Evolutionary conservation across 2,797 vertebrate species (phyloP), one percentile per base, ranked within the genome.

Genomic region (Poliocrania exsul): DNA sequence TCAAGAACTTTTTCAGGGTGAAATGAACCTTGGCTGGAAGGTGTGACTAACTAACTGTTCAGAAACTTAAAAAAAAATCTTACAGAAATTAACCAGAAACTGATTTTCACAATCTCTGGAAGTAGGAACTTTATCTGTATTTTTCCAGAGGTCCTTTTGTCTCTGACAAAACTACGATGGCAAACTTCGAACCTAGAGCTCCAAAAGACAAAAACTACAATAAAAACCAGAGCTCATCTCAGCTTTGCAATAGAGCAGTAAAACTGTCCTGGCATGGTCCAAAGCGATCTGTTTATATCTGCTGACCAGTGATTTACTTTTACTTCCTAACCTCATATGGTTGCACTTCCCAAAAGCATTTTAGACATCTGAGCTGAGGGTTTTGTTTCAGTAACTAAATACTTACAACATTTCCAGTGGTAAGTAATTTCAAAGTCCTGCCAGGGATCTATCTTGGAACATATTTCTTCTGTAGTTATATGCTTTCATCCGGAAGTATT

Each of bases 331-430:
- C 93, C 80, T 96, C 93, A 93, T 93, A 51, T 19, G 23, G 69
- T 93, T 95, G 91, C 54, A 89, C 81, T 83, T 95, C 74, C 86
- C 90, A 88, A 94, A 95, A 88, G 92, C 92, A 97, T 96, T 85
- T 90, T 75, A 88, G 61, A 83, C 65, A 96, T 95, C 72, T 83
- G 89, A 95, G 79, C 91, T 57, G 72, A 79, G 89, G 93, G 54
- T 97, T 95, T 96, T 96, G 75, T 95, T 97, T 97, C 96, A 90
- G 69, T 81, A 86, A 56, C 92, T 86, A 61, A 93, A 97, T 95
- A 54, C 81, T 93, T 88, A 71, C 67, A 89, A 44, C 57, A 1
- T 86, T 96, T 93, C 62, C 51, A 92, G 61, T 23, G 65, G 61
- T 85, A 94, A 95, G 81, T 89, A 95, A 94, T 96, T 93, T 94